Conservation (phyloP, 2,888 invertebrate species). For the Diaprepes abbreviatus region DNA sequence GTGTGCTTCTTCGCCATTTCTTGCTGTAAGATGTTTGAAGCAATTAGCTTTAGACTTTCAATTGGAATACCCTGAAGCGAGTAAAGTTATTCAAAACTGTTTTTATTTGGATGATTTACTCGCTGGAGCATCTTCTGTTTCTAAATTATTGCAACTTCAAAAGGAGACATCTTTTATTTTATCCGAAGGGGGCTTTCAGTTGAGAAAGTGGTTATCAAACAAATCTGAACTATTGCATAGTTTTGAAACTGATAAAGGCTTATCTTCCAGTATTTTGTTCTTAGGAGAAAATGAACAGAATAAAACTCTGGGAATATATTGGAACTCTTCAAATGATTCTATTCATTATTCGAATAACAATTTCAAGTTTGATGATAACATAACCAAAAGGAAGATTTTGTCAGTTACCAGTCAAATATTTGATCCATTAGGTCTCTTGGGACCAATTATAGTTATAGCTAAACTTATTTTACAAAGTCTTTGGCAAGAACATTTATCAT, state of each 20-base stretch:
- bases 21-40: slow-evolving; percentile 35
- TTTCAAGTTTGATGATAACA: background rate
- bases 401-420: slow-evolving; percentile 35
- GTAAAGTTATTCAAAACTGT: slow-evolving; percentile 38
- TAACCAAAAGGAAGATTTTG: slow-evolving; percentile 32
- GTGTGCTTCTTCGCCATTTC: slow-evolving; percentile 47
- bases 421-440: slow-evolving; percentile 42
- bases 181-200: slow-evolving; percentile 43
- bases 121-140: background rate
- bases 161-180: slow-evolving; percentile 32
- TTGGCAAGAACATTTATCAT: slow-evolving; percentile 33
- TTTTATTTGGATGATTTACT: slow-evolving; percentile 52
- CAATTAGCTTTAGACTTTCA: slow-evolving; percentile 45
- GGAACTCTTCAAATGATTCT: slow-evolving; percentile 27
- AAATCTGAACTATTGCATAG: slow-evolving; percentile 3
- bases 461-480: slow-evolving; percentile 39
- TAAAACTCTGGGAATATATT: slow-evolving; percentile 44
- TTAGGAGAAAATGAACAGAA: slow-evolving; percentile 41
- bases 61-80: slow-evolving; percentile 30
- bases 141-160: background rate
- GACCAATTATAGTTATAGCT: slow-evolving; percentile 26
- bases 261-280: slow-evolving; percentile 23
- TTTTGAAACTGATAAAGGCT: slow-evolving; percentile 15
- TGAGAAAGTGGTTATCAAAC: slow-evolving; percentile 44
- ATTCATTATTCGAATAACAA: background rate